These are phyloP conservation scores for Hybognathus amarus DNA, from an alignment of 2,797 vertebrate species.

Conservation along the genomic window DNA sequence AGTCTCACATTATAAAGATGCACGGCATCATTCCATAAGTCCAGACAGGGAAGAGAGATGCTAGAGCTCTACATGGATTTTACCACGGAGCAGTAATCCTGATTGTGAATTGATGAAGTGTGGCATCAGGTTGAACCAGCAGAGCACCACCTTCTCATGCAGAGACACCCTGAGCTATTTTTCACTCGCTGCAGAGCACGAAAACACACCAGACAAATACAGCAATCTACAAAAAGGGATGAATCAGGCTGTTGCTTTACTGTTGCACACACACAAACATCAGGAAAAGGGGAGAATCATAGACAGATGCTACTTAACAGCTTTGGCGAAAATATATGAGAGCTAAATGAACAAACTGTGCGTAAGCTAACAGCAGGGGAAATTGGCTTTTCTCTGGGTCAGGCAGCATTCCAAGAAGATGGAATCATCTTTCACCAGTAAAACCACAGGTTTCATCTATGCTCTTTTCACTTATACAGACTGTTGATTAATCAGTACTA, in stretches of 20 bases:
- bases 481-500: slow-evolving; percentile 7
- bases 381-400: slow-evolving; percentile 55
- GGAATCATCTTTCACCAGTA: slow-evolving; percentile 20
- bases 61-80: slow-evolving; percentile 17
- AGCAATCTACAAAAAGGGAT: slow-evolving; percentile 28
- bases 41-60: slow-evolving; percentile 20
- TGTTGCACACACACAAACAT: slow-evolving; percentile 25
- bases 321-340: slow-evolving; percentile 32
- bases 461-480: neutral
- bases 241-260: neutral
- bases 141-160: slow-evolving; percentile 19
- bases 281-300: slow-evolving; percentile 6
- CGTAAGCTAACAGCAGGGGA: slow-evolving; percentile 49
- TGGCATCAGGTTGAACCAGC: slow-evolving; percentile 44
- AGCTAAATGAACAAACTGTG: slow-evolving; percentile 40
- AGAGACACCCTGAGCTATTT: slow-evolving; percentile 30
- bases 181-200: slow-evolving; percentile 29
- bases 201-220: slow-evolving; percentile 38
- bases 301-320: slow-evolving; percentile 51
- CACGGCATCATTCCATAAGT: slow-evolving; percentile 33
- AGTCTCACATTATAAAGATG: slow-evolving; percentile 22
- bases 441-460: slow-evolving; percentile 28
- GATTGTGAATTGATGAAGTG: slow-evolving; percentile 48
- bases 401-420: slow-evolving; percentile 56
- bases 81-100: slow-evolving; percentile 33